These are phyloP conservation scores for Tachystola acroxantha DNA, from an alignment of 2,888 invertebrate genomes.

Conservation along the genomic window DNA sequence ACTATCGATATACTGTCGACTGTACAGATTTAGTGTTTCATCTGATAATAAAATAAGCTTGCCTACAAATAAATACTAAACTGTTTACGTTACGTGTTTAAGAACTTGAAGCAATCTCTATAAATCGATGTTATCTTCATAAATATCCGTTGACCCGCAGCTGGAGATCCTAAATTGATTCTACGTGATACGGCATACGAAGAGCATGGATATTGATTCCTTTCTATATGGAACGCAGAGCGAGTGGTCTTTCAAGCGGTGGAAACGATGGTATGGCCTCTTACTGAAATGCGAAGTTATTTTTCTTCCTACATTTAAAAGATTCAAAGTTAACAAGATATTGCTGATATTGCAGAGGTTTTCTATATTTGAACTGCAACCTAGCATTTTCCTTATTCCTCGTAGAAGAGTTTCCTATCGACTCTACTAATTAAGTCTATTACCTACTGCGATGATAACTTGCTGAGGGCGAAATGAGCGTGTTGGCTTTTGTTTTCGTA, in stretches of 20 bases:
- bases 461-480: too few relatives aligned
- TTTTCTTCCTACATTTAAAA: neutral
- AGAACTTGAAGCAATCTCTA: conserved; percentile 48
- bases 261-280: neutral
- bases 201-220: conserved; percentile 42
- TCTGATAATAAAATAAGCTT: too few relatives aligned
- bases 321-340: too few relatives aligned
- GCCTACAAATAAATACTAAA: conserved; percentile 6
- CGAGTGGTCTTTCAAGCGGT: neutral
- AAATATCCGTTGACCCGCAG: conserved; percentile 66
- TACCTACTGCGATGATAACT: too few relatives aligned
- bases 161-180: conserved; percentile 70
- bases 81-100: conserved; percentile 23
- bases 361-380: too few relatives aligned
- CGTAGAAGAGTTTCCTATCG: too few relatives aligned
- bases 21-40: too few relatives aligned
- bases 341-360: too few relatives aligned
- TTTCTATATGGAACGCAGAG: conserved; percentile 15
- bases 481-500: too few relatives aligned
- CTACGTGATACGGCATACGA: conserved; percentile 62
- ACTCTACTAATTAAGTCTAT: too few relatives aligned
- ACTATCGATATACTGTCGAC: too few relatives aligned
- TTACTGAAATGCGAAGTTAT: neutral
- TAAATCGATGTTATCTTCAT: conserved; percentile 63
- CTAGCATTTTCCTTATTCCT: too few relatives aligned